phyloP scores from a whole-genome alignment of 1,140 invertebrate species.

The Calephelis virginiensis region DNA sequence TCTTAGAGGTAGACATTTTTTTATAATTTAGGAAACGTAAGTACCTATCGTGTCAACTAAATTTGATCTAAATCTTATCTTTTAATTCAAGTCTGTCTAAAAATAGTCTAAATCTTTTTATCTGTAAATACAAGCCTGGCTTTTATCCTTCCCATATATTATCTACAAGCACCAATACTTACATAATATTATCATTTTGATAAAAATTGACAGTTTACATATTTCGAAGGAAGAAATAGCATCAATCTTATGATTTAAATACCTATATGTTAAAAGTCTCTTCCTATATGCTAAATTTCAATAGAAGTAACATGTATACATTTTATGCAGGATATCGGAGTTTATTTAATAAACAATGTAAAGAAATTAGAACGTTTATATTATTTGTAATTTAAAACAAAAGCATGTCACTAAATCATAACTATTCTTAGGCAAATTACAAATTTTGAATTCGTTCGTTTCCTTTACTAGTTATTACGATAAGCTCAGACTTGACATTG shows the following conservation, averaged over 20 bases:
- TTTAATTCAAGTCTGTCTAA: background rate
- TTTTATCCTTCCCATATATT: constrained; percentile 8
- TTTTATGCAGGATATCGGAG: no score
- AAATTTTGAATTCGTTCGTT: no score
- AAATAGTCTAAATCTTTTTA: background rate
- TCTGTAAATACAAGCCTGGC: constrained; percentile 4
- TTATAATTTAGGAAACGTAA: background rate
- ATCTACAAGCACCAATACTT: constrained; percentile 11
- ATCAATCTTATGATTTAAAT: constrained; percentile 2
- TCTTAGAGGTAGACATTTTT: background rate
- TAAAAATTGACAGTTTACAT: constrained; percentile 3
- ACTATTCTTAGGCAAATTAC: no score
- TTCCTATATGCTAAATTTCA: background rate
- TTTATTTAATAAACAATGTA: no score
- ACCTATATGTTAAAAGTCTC: background rate
- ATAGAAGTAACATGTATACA: background rate
- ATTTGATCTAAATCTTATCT: constrained; percentile 9
- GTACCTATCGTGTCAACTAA: background rate
- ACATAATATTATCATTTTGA: background rate
- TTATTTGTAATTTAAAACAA: no score
- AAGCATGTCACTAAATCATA: no score
- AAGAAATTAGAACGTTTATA: no score
- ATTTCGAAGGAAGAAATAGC: background rate
- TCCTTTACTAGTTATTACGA: no score
- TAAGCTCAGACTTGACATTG: no score